A percentile compares a stretch with the other conserved stretches of the same genome.
Conservation (phyloP, 1,140 invertebrate species). For the Caenorhabditis latens region DNA sequence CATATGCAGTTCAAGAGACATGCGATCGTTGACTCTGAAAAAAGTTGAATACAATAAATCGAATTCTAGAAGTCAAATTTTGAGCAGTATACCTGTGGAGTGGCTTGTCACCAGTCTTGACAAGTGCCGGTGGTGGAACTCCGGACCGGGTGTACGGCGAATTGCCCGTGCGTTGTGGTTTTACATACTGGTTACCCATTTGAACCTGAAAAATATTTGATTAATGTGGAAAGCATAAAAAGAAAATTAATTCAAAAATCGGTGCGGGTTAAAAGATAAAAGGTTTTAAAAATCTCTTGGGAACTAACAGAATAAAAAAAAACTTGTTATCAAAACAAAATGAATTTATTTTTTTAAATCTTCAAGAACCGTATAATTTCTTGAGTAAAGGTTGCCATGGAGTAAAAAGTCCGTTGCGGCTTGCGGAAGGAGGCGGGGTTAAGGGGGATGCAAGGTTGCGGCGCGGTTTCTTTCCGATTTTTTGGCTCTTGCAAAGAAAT, state of each 20-base stretch:
- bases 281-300: too few species aligned
- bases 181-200: slow-evolving; percentile 70
- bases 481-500: neutral
- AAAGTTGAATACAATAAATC: neutral
- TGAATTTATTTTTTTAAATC: neutral
- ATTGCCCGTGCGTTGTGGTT: slow-evolving; percentile 68
- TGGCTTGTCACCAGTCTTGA: slow-evolving; percentile 71
- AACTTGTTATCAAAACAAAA: too few species aligned
- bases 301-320: too few species aligned
- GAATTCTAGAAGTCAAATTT: neutral
- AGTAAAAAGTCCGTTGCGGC: slow-evolving; percentile 44
- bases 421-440: slow-evolving; percentile 18
- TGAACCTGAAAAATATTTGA: slow-evolving; percentile 1
- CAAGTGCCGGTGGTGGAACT: slow-evolving; percentile 71
- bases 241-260: too few species aligned
- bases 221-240: neutral
- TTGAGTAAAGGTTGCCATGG: slow-evolving; percentile 6
- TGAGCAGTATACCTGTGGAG: slow-evolving; percentile 63
- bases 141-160: slow-evolving; percentile 75
- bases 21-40: slow-evolving; percentile 71
- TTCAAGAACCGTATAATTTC: neutral
- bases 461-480: neutral
- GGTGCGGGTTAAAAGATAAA: too few species aligned
- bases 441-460: neutral
- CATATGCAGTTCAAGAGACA: slow-evolving; percentile 75